A percentile compares a stretch with the other conserved stretches of the same genome.
Conservation (phyloP, 2,888 invertebrate species). For the Lepidonotus clava region DNA sequence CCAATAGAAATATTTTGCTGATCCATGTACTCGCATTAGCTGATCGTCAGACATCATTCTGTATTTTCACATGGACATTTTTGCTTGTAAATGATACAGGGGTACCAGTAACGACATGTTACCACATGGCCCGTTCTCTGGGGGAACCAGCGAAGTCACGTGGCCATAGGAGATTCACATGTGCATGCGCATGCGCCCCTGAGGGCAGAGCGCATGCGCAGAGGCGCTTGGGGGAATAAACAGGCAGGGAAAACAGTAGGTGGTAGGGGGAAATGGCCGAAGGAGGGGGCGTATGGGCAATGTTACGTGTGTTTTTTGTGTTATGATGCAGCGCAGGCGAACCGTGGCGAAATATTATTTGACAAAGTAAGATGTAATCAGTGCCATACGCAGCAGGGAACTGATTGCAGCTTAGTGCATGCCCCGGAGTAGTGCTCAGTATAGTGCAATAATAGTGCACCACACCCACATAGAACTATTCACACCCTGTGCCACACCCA, state of each 20-base stretch:
- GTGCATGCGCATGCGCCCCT: background rate
- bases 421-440: too few species aligned
- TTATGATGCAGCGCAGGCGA: background rate
- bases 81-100: too few species aligned
- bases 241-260: background rate
- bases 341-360: conserved; percentile 4
- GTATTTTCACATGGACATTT: too few species aligned
- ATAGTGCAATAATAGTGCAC: too few species aligned
- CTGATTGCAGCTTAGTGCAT: background rate
- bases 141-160: too few species aligned
- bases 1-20: too few species aligned
- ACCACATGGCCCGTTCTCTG: too few species aligned
- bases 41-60: too few species aligned
- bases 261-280: background rate
- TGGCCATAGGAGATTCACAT: background rate
- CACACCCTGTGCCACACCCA: too few species aligned
- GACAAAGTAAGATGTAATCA: conserved; percentile 19
- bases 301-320: background rate
- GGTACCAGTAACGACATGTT: too few species aligned
- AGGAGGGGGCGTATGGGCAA: background rate
- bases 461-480: too few species aligned
- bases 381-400: background rate
- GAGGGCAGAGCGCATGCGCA: background rate
- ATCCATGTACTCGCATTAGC: too few species aligned
- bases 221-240: background rate